A percentile compares a stretch with the other conserved stretches of the same genome.
These are phyloP conservation scores for Calameuta idolon DNA, from an alignment of 2,888 invertebrate species.

Conservation along the genomic window DNA sequence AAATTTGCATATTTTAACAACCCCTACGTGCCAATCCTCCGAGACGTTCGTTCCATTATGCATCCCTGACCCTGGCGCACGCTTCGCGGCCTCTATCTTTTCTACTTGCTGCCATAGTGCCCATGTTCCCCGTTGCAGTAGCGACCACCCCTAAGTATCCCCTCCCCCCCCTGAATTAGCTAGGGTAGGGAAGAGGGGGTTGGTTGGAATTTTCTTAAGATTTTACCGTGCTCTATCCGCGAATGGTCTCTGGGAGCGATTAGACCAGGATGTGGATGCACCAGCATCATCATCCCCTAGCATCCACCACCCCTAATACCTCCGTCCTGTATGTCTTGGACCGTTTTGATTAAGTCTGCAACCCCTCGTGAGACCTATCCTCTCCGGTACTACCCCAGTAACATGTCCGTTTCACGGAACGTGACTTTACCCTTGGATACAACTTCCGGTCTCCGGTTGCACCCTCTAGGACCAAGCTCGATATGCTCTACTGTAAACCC, in stretches of 20 bases:
- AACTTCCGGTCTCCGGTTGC: conserved; percentile 5
- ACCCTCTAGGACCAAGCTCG: conserved; percentile 13
- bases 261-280: not conserved
- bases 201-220: not conserved
- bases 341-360: not conserved
- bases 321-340: not conserved
- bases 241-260: not conserved
- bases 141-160: not conserved
- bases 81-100: not conserved
- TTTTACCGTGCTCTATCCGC: not conserved
- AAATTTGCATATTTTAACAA: conserved; percentile 25
- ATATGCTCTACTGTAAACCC: conserved; percentile 2
- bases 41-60: conserved; percentile 22
- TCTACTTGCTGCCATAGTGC: not conserved
- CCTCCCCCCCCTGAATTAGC: conserved; percentile 12
- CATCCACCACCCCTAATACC: not conserved
- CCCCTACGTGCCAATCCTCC: conserved; percentile 23
- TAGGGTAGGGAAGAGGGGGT: not conserved
- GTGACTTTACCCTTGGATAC: conserved; percentile 2
- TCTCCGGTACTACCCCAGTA: not conserved
- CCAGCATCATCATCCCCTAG: not conserved
- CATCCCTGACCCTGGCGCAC: conserved; percentile 14
- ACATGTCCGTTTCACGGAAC: conserved; percentile 10
- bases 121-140: not conserved
- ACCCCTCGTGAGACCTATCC: not conserved